phyloP scores from a whole-genome alignment of 92 coral and sea anemone genomes.

The Porites cylindrica region DNA sequence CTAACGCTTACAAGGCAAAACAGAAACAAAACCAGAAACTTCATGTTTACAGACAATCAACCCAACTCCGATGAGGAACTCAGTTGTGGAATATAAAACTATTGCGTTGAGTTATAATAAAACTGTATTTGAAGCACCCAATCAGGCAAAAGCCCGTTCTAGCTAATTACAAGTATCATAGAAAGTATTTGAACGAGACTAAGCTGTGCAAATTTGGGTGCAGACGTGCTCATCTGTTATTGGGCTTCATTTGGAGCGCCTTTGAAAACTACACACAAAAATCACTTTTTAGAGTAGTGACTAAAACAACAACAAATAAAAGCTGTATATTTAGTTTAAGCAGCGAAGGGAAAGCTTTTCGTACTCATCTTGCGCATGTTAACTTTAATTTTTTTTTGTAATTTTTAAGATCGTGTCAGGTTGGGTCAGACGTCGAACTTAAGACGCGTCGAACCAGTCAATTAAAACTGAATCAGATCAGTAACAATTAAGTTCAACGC shows the following conservation, averaged over 20 bases:
- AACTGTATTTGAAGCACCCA: not conserved
- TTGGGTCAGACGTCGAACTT: too few relatives aligned
- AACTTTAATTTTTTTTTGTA: too few relatives aligned
- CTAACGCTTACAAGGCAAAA: constrained; percentile 7
- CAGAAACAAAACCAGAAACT: constrained; percentile 8
- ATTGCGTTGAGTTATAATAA: not conserved
- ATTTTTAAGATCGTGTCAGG: too few relatives aligned
- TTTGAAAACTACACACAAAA: not conserved
- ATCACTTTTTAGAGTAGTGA: too few relatives aligned
- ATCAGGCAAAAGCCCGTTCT: constrained; percentile 10
- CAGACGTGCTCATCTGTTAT: not conserved
- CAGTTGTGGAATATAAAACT: not conserved
- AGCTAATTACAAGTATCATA: not conserved
- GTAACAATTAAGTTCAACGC: too few relatives aligned
- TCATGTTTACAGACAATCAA: constrained; percentile 13
- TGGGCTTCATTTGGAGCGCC: not conserved
- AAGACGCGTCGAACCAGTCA: too few relatives aligned
- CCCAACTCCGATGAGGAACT: not conserved
- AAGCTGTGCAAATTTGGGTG: not conserved
- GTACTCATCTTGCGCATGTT: too few relatives aligned
- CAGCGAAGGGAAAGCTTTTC: too few relatives aligned
- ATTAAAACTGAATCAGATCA: too few relatives aligned
- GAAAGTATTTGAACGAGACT: not conserved
- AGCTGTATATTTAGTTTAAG: too few relatives aligned
- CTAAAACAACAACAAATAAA: too few relatives aligned